Evolutionary conservation across 1,140 invertebrate genomes (phyloP).

Genomic region (Ceratitis capitata): DNA sequence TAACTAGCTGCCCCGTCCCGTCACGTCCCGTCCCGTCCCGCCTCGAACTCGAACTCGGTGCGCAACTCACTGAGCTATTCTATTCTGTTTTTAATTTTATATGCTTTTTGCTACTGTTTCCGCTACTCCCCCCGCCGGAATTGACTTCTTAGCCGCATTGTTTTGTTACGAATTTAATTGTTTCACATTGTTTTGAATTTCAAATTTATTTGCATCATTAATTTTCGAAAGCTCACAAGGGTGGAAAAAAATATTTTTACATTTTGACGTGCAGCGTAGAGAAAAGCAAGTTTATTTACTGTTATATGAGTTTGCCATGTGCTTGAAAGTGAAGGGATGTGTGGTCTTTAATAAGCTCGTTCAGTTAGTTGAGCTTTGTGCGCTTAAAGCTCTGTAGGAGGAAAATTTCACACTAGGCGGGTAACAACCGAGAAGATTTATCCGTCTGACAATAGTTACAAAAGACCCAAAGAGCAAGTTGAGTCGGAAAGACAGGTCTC

Average conservation of each 20-base stretch:
- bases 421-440: too few species aligned
- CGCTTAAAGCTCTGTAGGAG: too few species aligned
- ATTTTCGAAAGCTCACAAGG: background rate
- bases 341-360: too few species aligned
- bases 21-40: too few species aligned
- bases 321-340: background rate
- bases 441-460: too few species aligned
- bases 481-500: too few species aligned
- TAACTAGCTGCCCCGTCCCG: background rate
- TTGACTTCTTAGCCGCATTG: background rate
- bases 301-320: background rate
- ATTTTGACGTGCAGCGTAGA: background rate
- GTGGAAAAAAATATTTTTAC: too few species aligned
- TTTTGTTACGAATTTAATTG: background rate
- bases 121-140: too few species aligned
- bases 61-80: background rate
- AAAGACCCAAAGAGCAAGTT: too few species aligned
- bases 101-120: background rate
- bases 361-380: too few species aligned
- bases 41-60: too few species aligned
- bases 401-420: too few species aligned
- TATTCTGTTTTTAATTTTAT: background rate
- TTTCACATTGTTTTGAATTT: background rate
- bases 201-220: slow-evolving; percentile 16
- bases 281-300: background rate